Percentiles rank a stretch among this genome's conserved stretches.
phyloP scores from a whole-genome alignment of 1,140 invertebrate species.

The Liolophura sinensis region DNA sequence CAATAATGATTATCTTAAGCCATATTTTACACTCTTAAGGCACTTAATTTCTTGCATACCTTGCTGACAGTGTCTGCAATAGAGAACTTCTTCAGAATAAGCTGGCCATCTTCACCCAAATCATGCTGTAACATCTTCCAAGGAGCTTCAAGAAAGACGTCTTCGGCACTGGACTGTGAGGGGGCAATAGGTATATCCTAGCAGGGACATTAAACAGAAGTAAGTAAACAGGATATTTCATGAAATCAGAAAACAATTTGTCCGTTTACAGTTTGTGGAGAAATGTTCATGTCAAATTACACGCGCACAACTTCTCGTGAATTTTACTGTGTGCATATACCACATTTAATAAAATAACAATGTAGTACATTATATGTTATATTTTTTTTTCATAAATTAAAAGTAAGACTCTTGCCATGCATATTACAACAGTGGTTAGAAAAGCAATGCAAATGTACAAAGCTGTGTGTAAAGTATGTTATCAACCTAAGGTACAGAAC shows the following conservation, averaged over 20 bases:
- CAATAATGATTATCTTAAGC: neutral
- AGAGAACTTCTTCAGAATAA: slow-evolving; percentile 24
- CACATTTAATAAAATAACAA: no score
- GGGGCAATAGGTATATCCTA: slow-evolving; percentile 15
- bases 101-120: slow-evolving; percentile 15
- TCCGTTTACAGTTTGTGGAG: neutral
- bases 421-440: no score
- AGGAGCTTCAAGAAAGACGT: slow-evolving; percentile 18
- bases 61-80: slow-evolving; percentile 23
- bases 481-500: no score
- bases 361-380: no score
- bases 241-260: neutral
- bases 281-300: neutral
- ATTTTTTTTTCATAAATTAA: no score
- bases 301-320: neutral
- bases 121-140: slow-evolving; percentile 25
- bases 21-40: neutral
- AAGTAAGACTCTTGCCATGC: no score
- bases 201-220: slow-evolving; percentile 4
- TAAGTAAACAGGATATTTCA: neutral
- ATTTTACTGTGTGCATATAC: no score
- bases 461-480: no score
- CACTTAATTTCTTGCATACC: slow-evolving; percentile 11
- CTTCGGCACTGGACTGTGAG: slow-evolving; percentile 23
- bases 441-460: no score